Conservation (phyloP, 2,797 vertebrate species). For the Enteromius afrohamiltoni region DNA sequence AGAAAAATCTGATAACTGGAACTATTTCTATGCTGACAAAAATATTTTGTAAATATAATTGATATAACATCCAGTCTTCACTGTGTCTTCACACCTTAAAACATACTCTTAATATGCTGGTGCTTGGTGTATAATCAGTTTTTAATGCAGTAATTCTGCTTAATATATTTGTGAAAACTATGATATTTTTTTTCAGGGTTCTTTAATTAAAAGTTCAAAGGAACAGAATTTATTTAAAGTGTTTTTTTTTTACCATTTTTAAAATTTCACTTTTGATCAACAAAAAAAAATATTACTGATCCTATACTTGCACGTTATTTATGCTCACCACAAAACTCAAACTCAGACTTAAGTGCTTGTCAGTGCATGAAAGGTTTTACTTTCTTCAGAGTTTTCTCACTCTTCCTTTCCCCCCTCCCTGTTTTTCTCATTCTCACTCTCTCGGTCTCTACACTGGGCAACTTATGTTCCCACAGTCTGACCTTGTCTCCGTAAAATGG, state of each 20-base stretch:
- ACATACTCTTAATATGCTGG: not conserved
- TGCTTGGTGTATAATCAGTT: not conserved
- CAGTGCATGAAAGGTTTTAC: slow-evolving; percentile 35
- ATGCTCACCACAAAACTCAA: not conserved
- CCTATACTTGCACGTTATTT: slow-evolving; percentile 33
- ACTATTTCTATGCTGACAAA: not conserved
- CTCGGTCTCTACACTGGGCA: slow-evolving; percentile 76
- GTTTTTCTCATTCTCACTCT: slow-evolving; percentile 40
- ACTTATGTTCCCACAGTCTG: slow-evolving; percentile 78
- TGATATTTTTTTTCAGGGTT: not conserved
- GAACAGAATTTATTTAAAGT: not conserved
- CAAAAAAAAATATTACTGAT: not conserved
- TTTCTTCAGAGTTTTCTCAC: slow-evolving; percentile 40
- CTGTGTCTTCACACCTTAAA: no score
- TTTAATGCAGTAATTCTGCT: not conserved
- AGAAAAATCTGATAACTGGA: not conserved
- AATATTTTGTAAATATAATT: not conserved
- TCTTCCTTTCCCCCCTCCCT: slow-evolving; percentile 31
- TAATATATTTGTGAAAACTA: not conserved
- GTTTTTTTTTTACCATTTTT: not conserved
- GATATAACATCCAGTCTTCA: not conserved
- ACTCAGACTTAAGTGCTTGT: slow-evolving; percentile 34
- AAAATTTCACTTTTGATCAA: not conserved
- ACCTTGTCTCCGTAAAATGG: slow-evolving; percentile 86
- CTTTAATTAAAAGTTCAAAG: not conserved